A percentile compares a stretch with the other conserved stretches of the same genome.
These are phyloP conservation scores for Frankliniella intonsa DNA, from an alignment of 2,888 invertebrate genomes.

Conservation along the genomic window DNA sequence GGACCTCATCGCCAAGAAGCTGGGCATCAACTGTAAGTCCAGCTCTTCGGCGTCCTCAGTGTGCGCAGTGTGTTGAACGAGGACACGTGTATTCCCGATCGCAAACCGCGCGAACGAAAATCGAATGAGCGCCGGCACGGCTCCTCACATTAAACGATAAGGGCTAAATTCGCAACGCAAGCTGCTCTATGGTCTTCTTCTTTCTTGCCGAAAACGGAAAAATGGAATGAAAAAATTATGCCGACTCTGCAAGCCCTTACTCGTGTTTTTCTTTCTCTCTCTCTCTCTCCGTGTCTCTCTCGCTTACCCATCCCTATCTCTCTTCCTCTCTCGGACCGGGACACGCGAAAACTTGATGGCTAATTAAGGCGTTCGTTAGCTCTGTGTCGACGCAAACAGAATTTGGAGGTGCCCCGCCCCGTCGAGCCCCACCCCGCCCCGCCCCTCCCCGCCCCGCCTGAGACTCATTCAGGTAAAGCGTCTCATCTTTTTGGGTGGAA, in stretches of 20 bases:
- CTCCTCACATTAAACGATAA: too few relatives aligned
- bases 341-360: not conserved
- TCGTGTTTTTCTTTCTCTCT: not conserved
- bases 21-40: conserved; percentile 79
- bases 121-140: too few relatives aligned
- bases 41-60: too few relatives aligned
- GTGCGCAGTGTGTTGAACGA: too few relatives aligned
- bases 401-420: not conserved
- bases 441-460: not conserved
- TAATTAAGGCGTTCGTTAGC: not conserved
- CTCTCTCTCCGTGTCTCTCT: not conserved
- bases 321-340: not conserved
- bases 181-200: too few relatives aligned
- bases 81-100: too few relatives aligned
- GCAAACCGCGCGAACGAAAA: too few relatives aligned
- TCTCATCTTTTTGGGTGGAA: too few relatives aligned
- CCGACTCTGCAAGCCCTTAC: not conserved
- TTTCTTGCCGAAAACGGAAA: too few relatives aligned
- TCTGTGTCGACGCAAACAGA: not conserved
- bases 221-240: not conserved
- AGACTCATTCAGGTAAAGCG: too few relatives aligned
- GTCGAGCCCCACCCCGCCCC: not conserved
- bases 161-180: too few relatives aligned
- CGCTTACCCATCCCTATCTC: not conserved
- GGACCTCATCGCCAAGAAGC: conserved; percentile 70